Conservation (phyloP, 2,113 vertebrate species). For the Lonchura striata region DNA sequence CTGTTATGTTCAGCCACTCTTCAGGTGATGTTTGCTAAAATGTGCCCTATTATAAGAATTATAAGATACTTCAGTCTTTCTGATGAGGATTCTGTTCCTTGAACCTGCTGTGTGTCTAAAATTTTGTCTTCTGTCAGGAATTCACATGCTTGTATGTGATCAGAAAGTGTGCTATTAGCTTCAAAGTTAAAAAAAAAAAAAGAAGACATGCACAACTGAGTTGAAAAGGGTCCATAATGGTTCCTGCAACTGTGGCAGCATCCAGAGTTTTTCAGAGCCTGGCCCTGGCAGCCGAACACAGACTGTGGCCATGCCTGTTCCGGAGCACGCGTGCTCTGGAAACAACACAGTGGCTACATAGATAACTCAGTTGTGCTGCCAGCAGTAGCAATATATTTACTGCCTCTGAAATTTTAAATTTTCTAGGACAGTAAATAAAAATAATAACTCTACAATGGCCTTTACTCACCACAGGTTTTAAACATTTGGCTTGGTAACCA, state of each 20-base stretch:
- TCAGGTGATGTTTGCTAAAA: not conserved
- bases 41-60: not conserved
- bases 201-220: not conserved
- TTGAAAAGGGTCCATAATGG: not conserved
- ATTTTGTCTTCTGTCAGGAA: not conserved
- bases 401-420: not conserved
- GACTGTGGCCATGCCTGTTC: accelerated
- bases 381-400: not conserved
- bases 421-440: not conserved
- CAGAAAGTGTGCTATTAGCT: not conserved
- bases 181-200: not conserved
- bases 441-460: not conserved
- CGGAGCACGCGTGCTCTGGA: not conserved
- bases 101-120: not conserved
- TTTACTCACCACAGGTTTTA: not conserved
- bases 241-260: not conserved
- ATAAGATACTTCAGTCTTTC: not conserved
- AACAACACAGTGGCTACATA: not conserved
- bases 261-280: not conserved
- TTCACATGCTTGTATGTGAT: not conserved
- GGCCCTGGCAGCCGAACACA: not conserved
- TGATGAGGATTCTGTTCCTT: not conserved
- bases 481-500: not conserved
- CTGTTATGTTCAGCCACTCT: not conserved
- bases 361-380: not conserved